Base-by-base conservation (phyloP, 2,888 invertebrate species). In the Rhogogaster chlorosoma region DNA sequence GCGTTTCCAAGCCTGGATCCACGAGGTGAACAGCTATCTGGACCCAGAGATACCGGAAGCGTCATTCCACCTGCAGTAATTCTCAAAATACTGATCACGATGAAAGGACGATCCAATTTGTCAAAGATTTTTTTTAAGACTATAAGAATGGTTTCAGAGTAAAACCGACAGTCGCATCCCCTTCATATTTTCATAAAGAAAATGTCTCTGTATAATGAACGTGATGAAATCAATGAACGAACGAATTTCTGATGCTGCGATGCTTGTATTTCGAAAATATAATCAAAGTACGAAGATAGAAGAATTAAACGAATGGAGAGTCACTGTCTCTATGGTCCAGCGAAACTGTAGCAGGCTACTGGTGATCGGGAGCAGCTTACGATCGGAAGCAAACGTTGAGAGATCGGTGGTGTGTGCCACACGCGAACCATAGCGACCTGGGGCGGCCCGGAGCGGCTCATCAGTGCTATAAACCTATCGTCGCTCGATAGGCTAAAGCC, bases 401-500 rank as follows among this genome's bases (percentile, higher is more conserved):
- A 80, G 80, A 80, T 80, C 80, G 80, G 18, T 22, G 42, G 18
- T 22, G 18, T 22, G 61, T 36, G 57, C 22, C 15, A 61, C 57
- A 61, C 80, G 22, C 61, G 57, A 26, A 15, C 61, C 83, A 67
- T 49, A 29, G 70, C 49, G 18, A 22, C 83, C 22, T 64, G 36
- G 83, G 67, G 45, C 32, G 67, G 36, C 83, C 83, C 32, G 32
- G 83, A 22, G 83, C 83, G 83, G 83, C 83, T 83, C 83, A 67
- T 61, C 80, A 78, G 78, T 82, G 71, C 84, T 85, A 78, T 85
- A 85, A 78, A 85, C 84, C 78, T 78, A 85, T 85, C 84, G 38
- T 57, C 67, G 82, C 78, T 85, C 78, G 84, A 85, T 85, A 78
- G 78, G 64, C 70, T 70, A 85, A 85, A 85, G 78, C 84, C 70